phyloP scores from a whole-genome alignment of 2,797 vertebrate genomes.

The Sternarchorhynchus goeldii region DNA sequence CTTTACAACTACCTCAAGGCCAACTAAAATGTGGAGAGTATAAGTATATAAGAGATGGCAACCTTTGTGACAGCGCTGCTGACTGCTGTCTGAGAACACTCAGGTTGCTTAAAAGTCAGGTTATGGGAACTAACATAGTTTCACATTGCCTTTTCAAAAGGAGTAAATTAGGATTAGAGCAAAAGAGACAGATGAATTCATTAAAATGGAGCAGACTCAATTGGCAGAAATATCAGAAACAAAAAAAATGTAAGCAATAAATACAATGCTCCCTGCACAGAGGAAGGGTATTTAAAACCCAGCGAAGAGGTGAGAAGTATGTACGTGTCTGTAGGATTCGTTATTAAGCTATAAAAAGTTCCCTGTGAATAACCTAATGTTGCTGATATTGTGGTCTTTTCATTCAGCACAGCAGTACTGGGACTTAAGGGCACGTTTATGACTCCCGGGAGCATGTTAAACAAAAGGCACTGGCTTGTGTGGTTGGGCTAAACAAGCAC shows the following conservation, averaged over 20 bases:
- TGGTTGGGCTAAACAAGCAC: slow-evolving; percentile 51
- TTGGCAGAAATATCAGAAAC: not conserved
- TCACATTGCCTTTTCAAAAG: not conserved
- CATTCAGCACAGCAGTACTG: slow-evolving; percentile 31
- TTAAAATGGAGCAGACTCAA: not conserved
- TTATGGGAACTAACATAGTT: not conserved
- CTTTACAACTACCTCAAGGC: slow-evolving; percentile 72
- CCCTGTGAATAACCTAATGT: slow-evolving; percentile 43
- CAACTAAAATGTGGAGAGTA: slow-evolving; percentile 31
- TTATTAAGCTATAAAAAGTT: slow-evolving; percentile 47
- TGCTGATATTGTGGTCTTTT: slow-evolving; percentile 45
- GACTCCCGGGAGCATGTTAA: slow-evolving; percentile 44
- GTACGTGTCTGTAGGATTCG: slow-evolving; percentile 17
- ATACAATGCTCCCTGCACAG: not conserved
- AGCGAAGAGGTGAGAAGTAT: slow-evolving; percentile 9
- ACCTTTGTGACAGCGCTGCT: not conserved
- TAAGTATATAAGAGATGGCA: not conserved
- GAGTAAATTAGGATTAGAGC: not conserved
- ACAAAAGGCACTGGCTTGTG: slow-evolving; percentile 47
- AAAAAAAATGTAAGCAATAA: slow-evolving; percentile 2
- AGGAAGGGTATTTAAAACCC: not conserved
- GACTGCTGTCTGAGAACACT: not conserved
- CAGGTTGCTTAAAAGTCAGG: not conserved
- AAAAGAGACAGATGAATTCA: not conserved
- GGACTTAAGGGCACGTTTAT: slow-evolving; percentile 43